Evolutionary conservation across 1,140 invertebrate species (phyloP), one percentile per base, ranked within the genome.

Genomic region (Ceratina calcarata): DNA sequence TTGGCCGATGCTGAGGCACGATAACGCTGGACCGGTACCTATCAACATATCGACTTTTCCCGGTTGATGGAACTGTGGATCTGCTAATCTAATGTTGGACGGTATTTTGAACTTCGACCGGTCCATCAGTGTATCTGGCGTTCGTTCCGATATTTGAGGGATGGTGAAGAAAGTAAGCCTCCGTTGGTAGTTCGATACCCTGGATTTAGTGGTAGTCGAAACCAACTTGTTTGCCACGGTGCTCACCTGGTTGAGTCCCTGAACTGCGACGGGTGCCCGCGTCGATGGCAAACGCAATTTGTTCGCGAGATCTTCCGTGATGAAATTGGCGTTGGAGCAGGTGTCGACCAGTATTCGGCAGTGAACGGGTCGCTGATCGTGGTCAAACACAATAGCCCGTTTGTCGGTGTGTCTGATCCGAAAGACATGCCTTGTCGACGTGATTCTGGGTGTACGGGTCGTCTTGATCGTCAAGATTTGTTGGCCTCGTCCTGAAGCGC

Each of bases 241-340:
- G 0, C 61, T 53, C 6, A 66, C 49, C 3, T 67, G 51, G 61
- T 84, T 86, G 60, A 84, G 20, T 8, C 58, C 77, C 0, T 67
- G 77, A 1, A 86, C 58, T 0, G 80, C 74, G 16, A 84, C 55
- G 15, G 32, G 10, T 55, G 74, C 81, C 20, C 60, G 20, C 0
- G 53, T 73, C 6, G 16, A 45, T 0, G 55, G 60, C 18, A 82
- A 3, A 0, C 70, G 27, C 0, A 86, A 49, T 2, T 3, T 16
- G 18, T 27, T 51, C 0, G 78, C 80, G 0, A 86, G 20, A 10
- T 49, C 7, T 65, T 82, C 60, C 0, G 80, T 81, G 0, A 83
- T 83, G 55, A 85, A 85, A 57, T 85, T 82, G 0, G 65, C 32
- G 0, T 78, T 74, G 6, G 81, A 65, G 22, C 78, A 76, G 15